Evolutionary conservation across 2,797 vertebrate species (phyloP).

Genomic region (Alfaro cultratus): DNA sequence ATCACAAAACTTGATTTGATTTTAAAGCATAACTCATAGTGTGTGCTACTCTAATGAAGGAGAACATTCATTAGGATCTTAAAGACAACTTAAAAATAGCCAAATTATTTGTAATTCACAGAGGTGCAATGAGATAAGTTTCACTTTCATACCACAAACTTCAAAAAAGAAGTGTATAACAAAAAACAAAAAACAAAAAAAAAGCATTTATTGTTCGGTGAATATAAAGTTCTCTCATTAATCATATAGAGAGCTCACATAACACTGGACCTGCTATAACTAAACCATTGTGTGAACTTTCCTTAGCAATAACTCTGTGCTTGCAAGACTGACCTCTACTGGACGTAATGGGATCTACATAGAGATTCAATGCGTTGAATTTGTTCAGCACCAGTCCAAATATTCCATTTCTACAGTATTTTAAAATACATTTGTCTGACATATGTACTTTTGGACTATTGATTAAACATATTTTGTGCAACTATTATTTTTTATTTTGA

Average conservation of each 20-base stretch:
- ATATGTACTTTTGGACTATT: neutral
- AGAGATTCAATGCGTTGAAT: neutral
- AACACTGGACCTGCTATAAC: neutral
- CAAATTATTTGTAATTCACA: neutral
- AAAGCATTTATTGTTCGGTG: neutral
- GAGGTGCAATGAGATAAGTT: neutral
- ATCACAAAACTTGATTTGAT: neutral
- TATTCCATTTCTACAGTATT: neutral
- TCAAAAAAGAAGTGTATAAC: neutral
- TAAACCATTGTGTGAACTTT: constrained; percentile 10
- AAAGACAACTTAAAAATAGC: neutral
- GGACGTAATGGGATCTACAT: constrained; percentile 46
- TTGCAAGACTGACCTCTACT: constrained; percentile 74
- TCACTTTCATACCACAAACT: neutral
- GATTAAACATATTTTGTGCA: neutral
- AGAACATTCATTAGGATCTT: neutral
- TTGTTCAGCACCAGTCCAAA: neutral
- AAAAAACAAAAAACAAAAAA: too few species aligned
- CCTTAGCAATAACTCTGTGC: constrained; percentile 12
- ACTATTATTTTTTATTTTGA: neutral
- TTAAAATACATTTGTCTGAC: neutral
- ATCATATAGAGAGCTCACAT: neutral
- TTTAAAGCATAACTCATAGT: neutral
- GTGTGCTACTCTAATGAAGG: neutral
- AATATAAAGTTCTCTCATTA: neutral